Evolutionary conservation across 2,888 invertebrate species (phyloP).

Genomic region (Aromia moschata): DNA sequence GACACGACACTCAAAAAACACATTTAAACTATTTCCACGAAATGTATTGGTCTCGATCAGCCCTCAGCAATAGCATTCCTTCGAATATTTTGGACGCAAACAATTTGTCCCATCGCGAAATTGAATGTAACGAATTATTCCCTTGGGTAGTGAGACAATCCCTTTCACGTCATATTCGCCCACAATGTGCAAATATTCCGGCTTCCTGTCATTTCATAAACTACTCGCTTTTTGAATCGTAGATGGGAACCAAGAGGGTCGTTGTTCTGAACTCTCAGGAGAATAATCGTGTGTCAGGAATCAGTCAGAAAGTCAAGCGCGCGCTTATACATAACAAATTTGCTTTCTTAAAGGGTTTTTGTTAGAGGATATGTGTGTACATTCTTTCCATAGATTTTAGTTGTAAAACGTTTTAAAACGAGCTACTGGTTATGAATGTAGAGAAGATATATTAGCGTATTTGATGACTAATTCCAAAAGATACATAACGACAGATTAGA

Average conservation of each 20-base stretch:
- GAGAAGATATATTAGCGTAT: too few species aligned
- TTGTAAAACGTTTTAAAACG: neutral
- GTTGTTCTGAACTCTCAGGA: neutral
- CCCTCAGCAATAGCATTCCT: neutral
- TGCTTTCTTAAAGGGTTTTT: constrained; percentile 3
- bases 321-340: neutral
- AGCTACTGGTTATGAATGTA: too few species aligned
- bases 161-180: constrained; percentile 8
- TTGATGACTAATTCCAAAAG: too few species aligned
- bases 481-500: too few species aligned
- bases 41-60: neutral
- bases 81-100: constrained; percentile 1
- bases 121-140: constrained; percentile 10
- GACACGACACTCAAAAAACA: constrained; percentile 1
- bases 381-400: constrained; percentile 27
- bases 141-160: constrained; percentile 8
- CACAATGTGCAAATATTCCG: constrained; percentile 7
- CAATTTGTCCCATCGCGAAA: neutral
- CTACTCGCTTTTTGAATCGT: neutral
- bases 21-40: neutral
- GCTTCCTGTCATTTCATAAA: constrained; percentile 6
- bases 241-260: constrained; percentile 4
- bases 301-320: constrained; percentile 2
- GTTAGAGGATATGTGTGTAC: neutral
- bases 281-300: constrained; percentile 6